Base-by-base conservation (phyloP, 1,140 invertebrate genomes). In the Drosophila rhopaloa region DNA sequence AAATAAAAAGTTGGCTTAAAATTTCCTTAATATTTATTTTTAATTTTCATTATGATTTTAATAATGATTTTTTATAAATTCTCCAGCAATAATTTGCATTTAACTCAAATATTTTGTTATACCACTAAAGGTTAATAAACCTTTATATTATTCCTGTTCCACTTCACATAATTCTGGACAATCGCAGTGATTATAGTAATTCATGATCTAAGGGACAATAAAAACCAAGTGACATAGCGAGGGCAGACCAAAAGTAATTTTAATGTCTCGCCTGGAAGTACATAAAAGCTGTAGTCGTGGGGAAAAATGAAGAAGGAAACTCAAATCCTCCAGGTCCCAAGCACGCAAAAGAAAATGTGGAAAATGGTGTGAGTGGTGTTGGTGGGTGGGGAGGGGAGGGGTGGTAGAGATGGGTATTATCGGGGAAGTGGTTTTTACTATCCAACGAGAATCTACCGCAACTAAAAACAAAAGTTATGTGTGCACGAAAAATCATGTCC, bases 391-490 rank as follows among this genome's bases (percentile, higher is more conserved):
- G 10, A 7, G 5, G 1, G 0, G 4, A 10, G 19, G 27, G 9
- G 6, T 32, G 19, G 9, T 19, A 13, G n/a, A 40, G 66, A 68
- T 19, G 11, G n/a, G 40, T 62, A 68, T 63, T 70, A 70, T 70
- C 27, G 65, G 65, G 65, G 67, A 71, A 71, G 67, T 71, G 67
- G 65, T 70, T 71, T 71, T 71, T 71, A 71, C 67, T 71, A 73
- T 51, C 68, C 67, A 73, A 44, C 67, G 55, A 51, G 60, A 72
- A 79, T 73, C 68, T 38, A 78, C 75, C 77, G 68, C 60, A 79
- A 77, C 79, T 78, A 84, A 85, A 84, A 79, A 61, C 79, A 76
- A 76, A 85, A 83, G 76, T 84, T 84, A 80, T 85, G 71, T 84
- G 71, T 76, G 72, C 82, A 71, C 56, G 60, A 74, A 81, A 85